These are phyloP conservation scores for Pteronura brasiliensis DNA, from an alignment of 2,113 vertebrate species.

Conservation along the genomic window DNA sequence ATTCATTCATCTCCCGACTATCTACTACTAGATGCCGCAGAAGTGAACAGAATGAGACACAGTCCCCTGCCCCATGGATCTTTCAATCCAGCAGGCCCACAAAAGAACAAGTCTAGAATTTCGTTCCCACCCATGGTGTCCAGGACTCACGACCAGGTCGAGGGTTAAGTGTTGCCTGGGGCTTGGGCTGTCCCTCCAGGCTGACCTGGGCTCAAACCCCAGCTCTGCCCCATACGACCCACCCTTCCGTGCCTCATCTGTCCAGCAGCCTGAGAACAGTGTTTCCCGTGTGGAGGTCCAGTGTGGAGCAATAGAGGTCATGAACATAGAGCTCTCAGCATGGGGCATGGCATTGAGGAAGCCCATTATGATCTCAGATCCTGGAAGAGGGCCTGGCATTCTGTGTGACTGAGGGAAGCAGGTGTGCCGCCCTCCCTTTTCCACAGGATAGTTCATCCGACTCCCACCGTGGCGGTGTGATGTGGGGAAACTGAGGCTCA, in stretches of 20 bases:
- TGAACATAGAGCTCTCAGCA: background rate
- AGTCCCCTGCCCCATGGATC: background rate
- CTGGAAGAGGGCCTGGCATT: too few relatives aligned
- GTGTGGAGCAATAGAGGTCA: rapidly evolving
- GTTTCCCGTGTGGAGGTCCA: rapidly evolving
- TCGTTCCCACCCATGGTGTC: rapidly evolving
- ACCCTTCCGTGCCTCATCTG: background rate
- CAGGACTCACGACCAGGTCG: background rate
- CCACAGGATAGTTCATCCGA: background rate
- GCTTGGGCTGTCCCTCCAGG: background rate
- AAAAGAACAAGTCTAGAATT: background rate
- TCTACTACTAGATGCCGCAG: rapidly evolving
- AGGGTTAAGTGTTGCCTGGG: rapidly evolving
- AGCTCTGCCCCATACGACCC: background rate
- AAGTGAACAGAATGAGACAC: too few relatives aligned
- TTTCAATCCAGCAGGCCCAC: background rate
- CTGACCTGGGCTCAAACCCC: background rate
- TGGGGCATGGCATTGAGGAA: rapidly evolving
- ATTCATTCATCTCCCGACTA: background rate
- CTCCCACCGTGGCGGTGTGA: background rate
- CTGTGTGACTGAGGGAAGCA: background rate
- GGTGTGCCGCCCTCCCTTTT: rapidly evolving
- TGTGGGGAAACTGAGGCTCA: background rate
- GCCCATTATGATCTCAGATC: too few relatives aligned
- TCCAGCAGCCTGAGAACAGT: background rate